Base-by-base conservation (phyloP, 2,797 vertebrate species). In the Eospalax fontanierii region DNA sequence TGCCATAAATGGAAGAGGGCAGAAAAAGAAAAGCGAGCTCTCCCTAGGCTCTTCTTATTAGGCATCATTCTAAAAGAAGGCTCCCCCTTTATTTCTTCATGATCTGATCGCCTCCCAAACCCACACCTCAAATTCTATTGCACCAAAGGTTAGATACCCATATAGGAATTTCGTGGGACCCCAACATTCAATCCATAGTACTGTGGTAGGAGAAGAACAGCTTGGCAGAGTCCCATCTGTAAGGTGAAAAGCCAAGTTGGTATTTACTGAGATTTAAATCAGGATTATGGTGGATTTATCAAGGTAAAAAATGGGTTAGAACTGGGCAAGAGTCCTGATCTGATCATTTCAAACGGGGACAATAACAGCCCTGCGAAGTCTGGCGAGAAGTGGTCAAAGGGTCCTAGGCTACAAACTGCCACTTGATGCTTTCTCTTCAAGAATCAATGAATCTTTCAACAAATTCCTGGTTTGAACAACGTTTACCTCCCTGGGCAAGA, bases 401-500 rank as follows among this genome's bases (percentile, higher is more conserved):
- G 10, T 82, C 86, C 79, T 59, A 57, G 43, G 19, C 6, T 26
- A 61, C 57, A 54, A 88, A 75, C 9, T 28, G 14, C 68, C 79
- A 40, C 19, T 46, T 38, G 74, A 26, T 88, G 15, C 24, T 88
- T 94, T 90, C 80, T 54, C 1, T 38, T 90, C 26, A 46, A 63
- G 75, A 79, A 33, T 35, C 14, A 15, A 61, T 18, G 16, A 35
- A n/a, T 61, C 74, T 95, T 96, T 35, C 83, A 79, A 75, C 50
- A 88, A 46, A 19, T 59, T 84, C 38, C 28, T 91, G 71, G 12
- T 89, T 87, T 74, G 71, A 92, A 93, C 4, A 75, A 15, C 33
- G 68, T 93, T 90, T 50, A 43, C 76, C 38, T 83, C 80, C 70
- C 33, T 63, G 75, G 89, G 70, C 78, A 88, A 79, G 63, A 90